Conservation (phyloP, 2,888 invertebrate genomes). For the Tenthredo scrophulariae region DNA sequence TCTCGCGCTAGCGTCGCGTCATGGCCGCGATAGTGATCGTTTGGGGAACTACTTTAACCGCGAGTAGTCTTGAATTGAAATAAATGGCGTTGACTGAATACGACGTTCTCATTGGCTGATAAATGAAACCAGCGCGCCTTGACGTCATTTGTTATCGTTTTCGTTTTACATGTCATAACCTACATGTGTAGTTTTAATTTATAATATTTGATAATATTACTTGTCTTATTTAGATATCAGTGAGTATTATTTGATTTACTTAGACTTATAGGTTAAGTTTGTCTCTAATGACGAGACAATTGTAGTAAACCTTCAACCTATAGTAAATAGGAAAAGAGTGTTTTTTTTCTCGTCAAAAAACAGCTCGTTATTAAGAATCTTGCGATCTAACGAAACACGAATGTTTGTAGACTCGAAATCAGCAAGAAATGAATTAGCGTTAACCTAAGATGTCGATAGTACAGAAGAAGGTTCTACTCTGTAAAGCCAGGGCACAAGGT, state of each 20-base stretch:
- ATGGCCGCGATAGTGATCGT: not conserved
- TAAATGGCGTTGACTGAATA: too few species aligned
- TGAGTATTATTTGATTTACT: not conserved
- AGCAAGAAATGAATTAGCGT: not conserved
- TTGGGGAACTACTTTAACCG: not conserved
- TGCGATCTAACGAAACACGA: not conserved
- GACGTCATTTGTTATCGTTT: not conserved
- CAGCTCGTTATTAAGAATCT: not conserved
- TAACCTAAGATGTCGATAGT: conserved; percentile 52
- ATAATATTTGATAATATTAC: not conserved
- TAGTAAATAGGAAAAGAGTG: not conserved
- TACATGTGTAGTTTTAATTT: not conserved
- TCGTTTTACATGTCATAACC: not conserved
- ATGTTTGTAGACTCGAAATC: not conserved
- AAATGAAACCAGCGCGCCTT: not conserved
- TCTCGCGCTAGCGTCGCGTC: not conserved
- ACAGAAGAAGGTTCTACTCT: conserved; percentile 66
- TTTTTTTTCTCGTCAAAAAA: not conserved
- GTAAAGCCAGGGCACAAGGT: conserved; percentile 69
- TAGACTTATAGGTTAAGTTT: not conserved
- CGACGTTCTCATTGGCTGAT: not conserved
- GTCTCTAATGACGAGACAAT: not conserved
- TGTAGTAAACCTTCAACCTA: not conserved
- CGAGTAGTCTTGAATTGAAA: not conserved
- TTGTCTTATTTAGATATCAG: not conserved